These are phyloP conservation scores for Hirudo medicinalis DNA, from an alignment of 1,140 invertebrate species.

Conservation along the genomic window DNA sequence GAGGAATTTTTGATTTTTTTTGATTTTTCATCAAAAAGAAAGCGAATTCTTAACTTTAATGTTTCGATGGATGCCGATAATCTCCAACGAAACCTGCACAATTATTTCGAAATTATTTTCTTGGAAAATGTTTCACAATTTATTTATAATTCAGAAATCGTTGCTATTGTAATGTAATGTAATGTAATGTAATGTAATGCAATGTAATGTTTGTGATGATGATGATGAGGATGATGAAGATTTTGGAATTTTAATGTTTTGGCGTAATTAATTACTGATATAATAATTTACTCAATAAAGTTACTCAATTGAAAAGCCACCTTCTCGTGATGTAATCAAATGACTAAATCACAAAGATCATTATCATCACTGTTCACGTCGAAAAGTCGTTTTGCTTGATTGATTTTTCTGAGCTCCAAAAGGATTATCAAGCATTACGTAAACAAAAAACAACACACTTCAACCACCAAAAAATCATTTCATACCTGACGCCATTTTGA, in stretches of 20 bases:
- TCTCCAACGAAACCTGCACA: neutral
- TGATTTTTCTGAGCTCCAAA: too few species aligned
- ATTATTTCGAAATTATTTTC: slow-evolving; percentile 1
- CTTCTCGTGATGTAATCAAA: neutral
- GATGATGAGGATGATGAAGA: neutral
- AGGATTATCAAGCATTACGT: too few species aligned
- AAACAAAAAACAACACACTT: neutral
- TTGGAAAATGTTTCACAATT: too few species aligned
- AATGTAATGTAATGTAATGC: too few species aligned
- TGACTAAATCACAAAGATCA: too few species aligned
- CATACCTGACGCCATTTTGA: neutral
- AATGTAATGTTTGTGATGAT: neutral
- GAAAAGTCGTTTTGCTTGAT: neutral
- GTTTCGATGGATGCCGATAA: too few species aligned
- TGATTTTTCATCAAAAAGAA: too few species aligned
- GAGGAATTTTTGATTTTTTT: too few species aligned
- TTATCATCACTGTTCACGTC: neutral
- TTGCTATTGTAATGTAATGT: neutral
- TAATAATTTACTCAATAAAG: neutral
- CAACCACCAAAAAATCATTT: neutral
- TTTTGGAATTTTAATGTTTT: too few species aligned
- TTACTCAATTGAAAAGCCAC: neutral
- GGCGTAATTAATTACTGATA: too few species aligned
- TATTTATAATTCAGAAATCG: slow-evolving; percentile 4
- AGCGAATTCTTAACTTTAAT: too few species aligned